These are phyloP conservation scores for Phasia obesa DNA, from an alignment of 2,888 invertebrate genomes.

Conservation along the genomic window DNA sequence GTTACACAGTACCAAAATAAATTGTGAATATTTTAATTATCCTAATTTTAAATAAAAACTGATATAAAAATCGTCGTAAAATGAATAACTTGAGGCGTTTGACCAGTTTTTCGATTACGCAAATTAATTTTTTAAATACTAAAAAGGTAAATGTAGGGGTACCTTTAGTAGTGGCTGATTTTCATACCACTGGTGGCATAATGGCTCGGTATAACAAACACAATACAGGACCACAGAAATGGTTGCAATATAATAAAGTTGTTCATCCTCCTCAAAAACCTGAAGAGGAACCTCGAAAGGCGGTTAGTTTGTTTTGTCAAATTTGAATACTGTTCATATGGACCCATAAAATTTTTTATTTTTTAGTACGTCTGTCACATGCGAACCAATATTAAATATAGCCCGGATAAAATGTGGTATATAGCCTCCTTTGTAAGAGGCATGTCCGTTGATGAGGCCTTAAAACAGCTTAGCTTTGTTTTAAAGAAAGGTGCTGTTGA, in stretches of 20 bases:
- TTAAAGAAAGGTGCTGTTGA: constrained; percentile 89
- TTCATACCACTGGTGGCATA: constrained; percentile 77
- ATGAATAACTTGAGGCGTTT: constrained; percentile 71
- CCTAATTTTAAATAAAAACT: constrained; percentile 42
- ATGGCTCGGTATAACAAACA: constrained; percentile 78
- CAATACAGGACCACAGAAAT: constrained; percentile 83
- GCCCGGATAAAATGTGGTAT: constrained; percentile 96
- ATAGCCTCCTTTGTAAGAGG: constrained; percentile 93
- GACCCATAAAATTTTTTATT: constrained; percentile 76
- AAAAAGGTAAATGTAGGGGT: constrained; percentile 40
- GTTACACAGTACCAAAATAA: neutral
- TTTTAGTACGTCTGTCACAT: constrained; percentile 94
- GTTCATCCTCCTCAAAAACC: constrained; percentile 91
- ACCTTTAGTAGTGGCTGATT: constrained; percentile 47
- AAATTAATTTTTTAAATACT: constrained; percentile 29
- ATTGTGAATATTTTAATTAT: neutral
- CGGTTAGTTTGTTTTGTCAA: constrained; percentile 85
- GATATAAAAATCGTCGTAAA: constrained; percentile 19
- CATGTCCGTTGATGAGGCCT: constrained; percentile 96
- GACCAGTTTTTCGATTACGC: constrained; percentile 37
- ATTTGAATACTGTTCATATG: neutral
- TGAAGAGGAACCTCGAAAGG: constrained; percentile 90
- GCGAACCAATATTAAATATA: constrained; percentile 93
- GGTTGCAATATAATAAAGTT: constrained; percentile 87
- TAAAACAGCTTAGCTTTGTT: constrained; percentile 94